phyloP scores from a whole-genome alignment of 1,140 invertebrate genomes.

The Leptinotarsa defecta region DNA sequence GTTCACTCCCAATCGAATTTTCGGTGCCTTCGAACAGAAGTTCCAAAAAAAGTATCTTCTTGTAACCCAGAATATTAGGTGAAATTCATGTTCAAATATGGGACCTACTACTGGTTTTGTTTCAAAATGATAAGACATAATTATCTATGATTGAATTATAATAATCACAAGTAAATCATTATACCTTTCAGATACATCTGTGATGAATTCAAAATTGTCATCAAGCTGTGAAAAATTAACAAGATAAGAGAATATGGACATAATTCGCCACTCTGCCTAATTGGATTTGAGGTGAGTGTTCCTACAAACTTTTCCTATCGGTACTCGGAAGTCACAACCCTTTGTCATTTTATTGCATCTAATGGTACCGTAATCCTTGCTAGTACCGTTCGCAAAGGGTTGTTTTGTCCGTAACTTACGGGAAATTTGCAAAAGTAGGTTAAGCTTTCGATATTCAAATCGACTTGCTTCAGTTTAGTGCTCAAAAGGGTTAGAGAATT shows the following conservation, averaged over 20 bases:
- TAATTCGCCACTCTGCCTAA: neutral
- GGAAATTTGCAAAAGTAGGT: conserved; percentile 3
- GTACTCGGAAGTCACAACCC: neutral
- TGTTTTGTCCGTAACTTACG: neutral
- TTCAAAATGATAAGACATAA: no score
- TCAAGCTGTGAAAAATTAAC: neutral
- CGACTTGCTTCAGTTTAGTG: neutral
- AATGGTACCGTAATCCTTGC: neutral
- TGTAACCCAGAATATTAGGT: no score
- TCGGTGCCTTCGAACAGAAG: no score
- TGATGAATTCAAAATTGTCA: neutral
- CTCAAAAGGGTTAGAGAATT: neutral
- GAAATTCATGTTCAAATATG: no score
- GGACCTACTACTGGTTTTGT: no score
- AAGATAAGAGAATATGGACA: neutral
- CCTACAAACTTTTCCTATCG: neutral
- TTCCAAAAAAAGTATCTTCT: no score
- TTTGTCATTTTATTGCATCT: neutral
- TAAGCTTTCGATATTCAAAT: neutral
- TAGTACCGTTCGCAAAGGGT: neutral
- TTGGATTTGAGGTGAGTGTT: neutral
- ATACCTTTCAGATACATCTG: no score
- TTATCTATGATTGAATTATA: no score
- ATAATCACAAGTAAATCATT: no score
- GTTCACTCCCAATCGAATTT: no score